Percentiles rank a stretch among this genome's conserved stretches.
phyloP scores from a whole-genome alignment of 2,888 invertebrate genomes.

The Amphimallon solstitiale region DNA sequence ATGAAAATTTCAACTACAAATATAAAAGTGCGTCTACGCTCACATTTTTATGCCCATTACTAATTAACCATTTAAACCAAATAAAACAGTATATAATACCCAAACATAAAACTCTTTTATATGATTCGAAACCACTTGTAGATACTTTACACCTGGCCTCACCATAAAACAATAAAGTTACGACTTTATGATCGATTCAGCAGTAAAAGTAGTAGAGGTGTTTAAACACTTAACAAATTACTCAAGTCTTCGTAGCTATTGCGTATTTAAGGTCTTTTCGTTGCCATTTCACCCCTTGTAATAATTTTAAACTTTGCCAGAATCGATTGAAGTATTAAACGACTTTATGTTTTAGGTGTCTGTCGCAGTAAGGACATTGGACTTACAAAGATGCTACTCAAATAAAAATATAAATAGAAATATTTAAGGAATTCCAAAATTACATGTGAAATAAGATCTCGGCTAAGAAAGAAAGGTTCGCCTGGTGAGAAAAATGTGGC shows the following conservation, averaged over 20 bases:
- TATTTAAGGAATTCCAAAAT: too few species aligned
- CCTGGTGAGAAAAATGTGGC: too few species aligned
- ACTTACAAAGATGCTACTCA: too few species aligned
- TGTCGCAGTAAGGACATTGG: too few species aligned
- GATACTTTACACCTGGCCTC: constrained; percentile 56
- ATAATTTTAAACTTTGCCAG: background rate
- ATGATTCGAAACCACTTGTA: constrained; percentile 55
- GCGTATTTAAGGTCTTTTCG: constrained; percentile 16
- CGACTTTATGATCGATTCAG: constrained; percentile 62
- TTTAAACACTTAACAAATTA: constrained; percentile 62
- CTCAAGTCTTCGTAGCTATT: constrained; percentile 32
- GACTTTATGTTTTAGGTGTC: constrained; percentile 1
- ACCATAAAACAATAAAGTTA: constrained; percentile 60
- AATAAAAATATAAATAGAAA: too few species aligned
- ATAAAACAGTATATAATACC: constrained; percentile 7
- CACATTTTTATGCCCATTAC: background rate
- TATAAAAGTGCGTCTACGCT: background rate
- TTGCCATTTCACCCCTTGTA: constrained; percentile 4
- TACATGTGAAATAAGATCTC: too few species aligned
- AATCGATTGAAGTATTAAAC: background rate
- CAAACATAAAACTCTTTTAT: constrained; percentile 25
- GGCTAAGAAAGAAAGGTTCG: too few species aligned
- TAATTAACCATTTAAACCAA: background rate
- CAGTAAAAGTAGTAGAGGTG: constrained; percentile 61
- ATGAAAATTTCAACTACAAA: too few species aligned